phyloP scores from a whole-genome alignment of 2,888 invertebrate species.

The Blomia tropicalis region DNA sequence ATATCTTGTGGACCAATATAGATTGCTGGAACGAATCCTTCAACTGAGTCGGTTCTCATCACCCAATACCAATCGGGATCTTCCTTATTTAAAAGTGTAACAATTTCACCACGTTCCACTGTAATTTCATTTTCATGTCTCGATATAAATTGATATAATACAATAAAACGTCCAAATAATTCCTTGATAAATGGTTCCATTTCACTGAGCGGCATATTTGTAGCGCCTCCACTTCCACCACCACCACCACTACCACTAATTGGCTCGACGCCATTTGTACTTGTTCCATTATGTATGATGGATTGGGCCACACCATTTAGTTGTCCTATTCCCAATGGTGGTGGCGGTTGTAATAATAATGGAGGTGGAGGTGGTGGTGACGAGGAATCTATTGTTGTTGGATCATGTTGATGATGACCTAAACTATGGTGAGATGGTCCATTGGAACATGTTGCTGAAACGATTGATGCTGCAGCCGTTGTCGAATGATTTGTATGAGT shows the following conservation, averaged over 20 bases:
- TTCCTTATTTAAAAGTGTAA: constrained; percentile 82
- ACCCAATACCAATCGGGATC: constrained; percentile 97
- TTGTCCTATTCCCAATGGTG: constrained; percentile 3
- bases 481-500: too few species aligned
- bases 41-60: constrained; percentile 72
- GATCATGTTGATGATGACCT: too few species aligned
- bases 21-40: constrained; percentile 85
- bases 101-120: constrained; percentile 81
- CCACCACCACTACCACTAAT: constrained; percentile 8
- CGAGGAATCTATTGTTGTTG: too few species aligned
- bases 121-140: constrained; percentile 84
- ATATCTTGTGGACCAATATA: constrained; percentile 81
- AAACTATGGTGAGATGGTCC: too few species aligned
- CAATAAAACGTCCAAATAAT: constrained; percentile 74
- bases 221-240: not conserved
- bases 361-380: too few species aligned
- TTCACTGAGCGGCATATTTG: constrained; percentile 24
- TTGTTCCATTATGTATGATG: not conserved
- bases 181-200: constrained; percentile 43
- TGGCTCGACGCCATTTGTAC: not conserved
- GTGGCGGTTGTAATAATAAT: too few species aligned
- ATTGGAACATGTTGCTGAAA: too few species aligned
- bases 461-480: too few species aligned
- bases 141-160: constrained; percentile 78
- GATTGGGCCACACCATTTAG: not conserved